These are phyloP conservation scores for Meiosimyza platycephala DNA, from an alignment of 2,888 invertebrate species.

Conservation along the genomic window DNA sequence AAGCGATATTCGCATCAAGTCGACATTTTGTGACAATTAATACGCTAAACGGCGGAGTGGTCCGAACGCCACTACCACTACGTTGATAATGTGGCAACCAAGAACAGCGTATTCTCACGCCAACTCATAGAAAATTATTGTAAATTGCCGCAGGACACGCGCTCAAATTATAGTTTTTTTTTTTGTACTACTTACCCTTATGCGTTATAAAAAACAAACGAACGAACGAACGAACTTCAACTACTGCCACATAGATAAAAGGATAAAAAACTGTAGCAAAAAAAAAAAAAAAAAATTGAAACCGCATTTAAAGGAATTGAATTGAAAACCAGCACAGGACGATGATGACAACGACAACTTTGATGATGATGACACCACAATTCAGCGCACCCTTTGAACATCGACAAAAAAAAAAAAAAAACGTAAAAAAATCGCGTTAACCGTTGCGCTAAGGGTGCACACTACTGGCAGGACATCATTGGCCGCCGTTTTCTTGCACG, in stretches of 20 bases:
- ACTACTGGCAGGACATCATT: slow-evolving; percentile 16
- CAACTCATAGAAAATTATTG: slow-evolving; percentile 18
- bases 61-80: background rate
- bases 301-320: slow-evolving; percentile 12
- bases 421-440: no score
- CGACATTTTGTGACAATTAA: slow-evolving; percentile 57
- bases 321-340: background rate
- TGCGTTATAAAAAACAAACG: background rate
- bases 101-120: slow-evolving; percentile 25
- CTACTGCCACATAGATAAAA: background rate
- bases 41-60: slow-evolving; percentile 53
- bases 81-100: slow-evolving; percentile 5
- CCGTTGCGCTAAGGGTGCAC: background rate
- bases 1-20: slow-evolving; percentile 17
- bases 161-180: slow-evolving; percentile 28
- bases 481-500: background rate
- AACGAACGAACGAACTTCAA: background rate
- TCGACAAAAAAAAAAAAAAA: background rate
- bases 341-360: background rate
- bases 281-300: background rate
- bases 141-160: slow-evolving; percentile 61
- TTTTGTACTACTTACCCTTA: background rate
- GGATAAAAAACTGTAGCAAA: background rate
- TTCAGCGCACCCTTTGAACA: slow-evolving; percentile 25
- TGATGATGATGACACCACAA: slow-evolving; percentile 8